Conservation (phyloP, 2,888 invertebrate species). For the Sphaerophoria rueppellii region DNA sequence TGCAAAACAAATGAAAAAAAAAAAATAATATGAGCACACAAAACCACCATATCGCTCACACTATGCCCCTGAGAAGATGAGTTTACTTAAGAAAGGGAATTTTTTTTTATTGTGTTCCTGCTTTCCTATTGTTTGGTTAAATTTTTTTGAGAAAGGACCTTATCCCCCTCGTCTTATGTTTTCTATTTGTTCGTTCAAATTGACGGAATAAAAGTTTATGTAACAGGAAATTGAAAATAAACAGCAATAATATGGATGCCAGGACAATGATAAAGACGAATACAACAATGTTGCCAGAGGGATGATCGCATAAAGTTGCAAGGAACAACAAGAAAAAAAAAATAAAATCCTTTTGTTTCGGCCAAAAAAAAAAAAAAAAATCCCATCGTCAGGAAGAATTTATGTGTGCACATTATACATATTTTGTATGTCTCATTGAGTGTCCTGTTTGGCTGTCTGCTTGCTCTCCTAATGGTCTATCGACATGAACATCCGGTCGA, state of each 20-base stretch:
- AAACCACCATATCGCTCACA: neutral
- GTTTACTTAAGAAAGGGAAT: slow-evolving; percentile 57
- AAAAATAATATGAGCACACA: slow-evolving; percentile 32
- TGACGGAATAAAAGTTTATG: slow-evolving; percentile 70
- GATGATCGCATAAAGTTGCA: slow-evolving; percentile 5
- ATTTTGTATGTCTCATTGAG: slow-evolving; percentile 37
- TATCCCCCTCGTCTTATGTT: slow-evolving; percentile 26
- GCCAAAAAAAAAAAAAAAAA: slow-evolving; percentile 5
- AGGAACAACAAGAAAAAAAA: neutral
- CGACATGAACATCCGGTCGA: slow-evolving; percentile 55
- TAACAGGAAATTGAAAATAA: slow-evolving; percentile 72
- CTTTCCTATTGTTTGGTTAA: slow-evolving; percentile 29
- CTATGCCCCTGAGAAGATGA: slow-evolving; percentile 41
- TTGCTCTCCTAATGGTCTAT: slow-evolving; percentile 59
- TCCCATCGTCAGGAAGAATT: neutral
- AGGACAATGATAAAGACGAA: slow-evolving; percentile 16
- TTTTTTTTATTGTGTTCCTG: neutral
- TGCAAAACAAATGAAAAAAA: slow-evolving; percentile 27
- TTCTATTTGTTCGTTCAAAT: slow-evolving; percentile 56
- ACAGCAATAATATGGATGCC: slow-evolving; percentile 62
- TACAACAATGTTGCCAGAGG: neutral
- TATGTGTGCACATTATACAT: slow-evolving; percentile 1
- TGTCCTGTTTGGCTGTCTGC: slow-evolving; percentile 48
- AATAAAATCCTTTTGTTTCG: slow-evolving; percentile 49
- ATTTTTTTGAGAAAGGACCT: slow-evolving; percentile 13